Percentiles rank a stretch among this genome's conserved stretches.
phyloP scores from a whole-genome alignment of 2,113 vertebrate genomes.

The Elephas maximus region DNA sequence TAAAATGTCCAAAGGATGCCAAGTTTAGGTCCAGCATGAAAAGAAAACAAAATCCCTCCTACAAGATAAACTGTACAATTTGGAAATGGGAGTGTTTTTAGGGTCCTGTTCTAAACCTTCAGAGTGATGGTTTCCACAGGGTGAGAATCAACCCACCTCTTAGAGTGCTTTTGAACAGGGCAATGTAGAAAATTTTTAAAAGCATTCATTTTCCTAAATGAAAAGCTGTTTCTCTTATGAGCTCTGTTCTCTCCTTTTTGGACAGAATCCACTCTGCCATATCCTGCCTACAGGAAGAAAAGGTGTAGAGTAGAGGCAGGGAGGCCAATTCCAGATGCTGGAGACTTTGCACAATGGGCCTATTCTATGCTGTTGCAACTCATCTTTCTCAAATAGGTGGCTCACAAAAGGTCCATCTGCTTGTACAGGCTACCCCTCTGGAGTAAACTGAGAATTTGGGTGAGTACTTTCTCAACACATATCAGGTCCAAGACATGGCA shows the following conservation, averaged over 20 bases:
- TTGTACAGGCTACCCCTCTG: neutral
- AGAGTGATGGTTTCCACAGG: slow-evolving; percentile 49
- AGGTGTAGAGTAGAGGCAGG: neutral
- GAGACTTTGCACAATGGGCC: neutral
- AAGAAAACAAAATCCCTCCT: slow-evolving; percentile 81
- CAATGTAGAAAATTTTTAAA: slow-evolving; percentile 66
- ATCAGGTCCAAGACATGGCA: neutral
- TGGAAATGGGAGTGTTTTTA: slow-evolving; percentile 75
- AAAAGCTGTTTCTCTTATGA: slow-evolving; percentile 65
- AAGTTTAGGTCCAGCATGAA: slow-evolving; percentile 86
- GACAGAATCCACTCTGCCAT: slow-evolving; percentile 52
- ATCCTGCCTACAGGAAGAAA: neutral
- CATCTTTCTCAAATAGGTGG: neutral
- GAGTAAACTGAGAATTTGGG: neutral
- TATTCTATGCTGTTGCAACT: slow-evolving; percentile 58
- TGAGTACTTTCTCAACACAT: neutral
- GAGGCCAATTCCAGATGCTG: neutral
- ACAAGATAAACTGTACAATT: slow-evolving; percentile 84
- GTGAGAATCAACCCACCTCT: slow-evolving; percentile 1
- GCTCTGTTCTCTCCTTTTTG: slow-evolving; percentile 64
- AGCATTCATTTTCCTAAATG: slow-evolving; percentile 65
- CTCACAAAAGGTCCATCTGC: neutral
- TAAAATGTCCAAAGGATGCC: slow-evolving; percentile 86
- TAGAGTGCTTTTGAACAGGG: slow-evolving; percentile 54
- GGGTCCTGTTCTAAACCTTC: slow-evolving; percentile 64